Conservation (phyloP, 1,140 invertebrate species). For the Araneus ventricosus region DNA sequence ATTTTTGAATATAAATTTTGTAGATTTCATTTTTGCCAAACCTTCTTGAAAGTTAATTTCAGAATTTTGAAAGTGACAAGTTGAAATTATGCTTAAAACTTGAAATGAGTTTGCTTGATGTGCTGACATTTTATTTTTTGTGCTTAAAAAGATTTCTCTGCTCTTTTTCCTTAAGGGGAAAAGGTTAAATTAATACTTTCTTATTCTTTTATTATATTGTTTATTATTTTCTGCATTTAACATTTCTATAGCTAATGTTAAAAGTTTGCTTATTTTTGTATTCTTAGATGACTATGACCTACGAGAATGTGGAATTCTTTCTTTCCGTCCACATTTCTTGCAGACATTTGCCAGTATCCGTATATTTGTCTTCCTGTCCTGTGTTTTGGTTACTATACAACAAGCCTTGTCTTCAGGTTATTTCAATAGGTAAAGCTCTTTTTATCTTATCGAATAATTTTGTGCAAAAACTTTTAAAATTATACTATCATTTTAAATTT, state of each 20-base stretch:
- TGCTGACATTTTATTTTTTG: too few species aligned
- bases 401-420: slow-evolving; percentile 94
- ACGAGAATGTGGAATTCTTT: slow-evolving; percentile 77
- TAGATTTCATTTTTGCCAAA: too few species aligned
- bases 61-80: too few species aligned
- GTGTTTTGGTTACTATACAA: slow-evolving; percentile 93
- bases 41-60: too few species aligned
- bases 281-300: slow-evolving; percentile 53
- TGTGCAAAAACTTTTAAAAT: not conserved
- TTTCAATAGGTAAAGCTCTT: slow-evolving; percentile 84
- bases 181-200: too few species aligned
- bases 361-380: slow-evolving; percentile 95
- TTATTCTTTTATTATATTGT: too few species aligned
- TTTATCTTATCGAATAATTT: not conserved
- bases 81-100: too few species aligned
- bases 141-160: too few species aligned
- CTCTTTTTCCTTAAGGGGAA: too few species aligned
- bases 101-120: too few species aligned
- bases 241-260: not conserved
- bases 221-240: not conserved
- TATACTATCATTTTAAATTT: too few species aligned
- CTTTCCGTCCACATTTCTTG: slow-evolving; percentile 76
- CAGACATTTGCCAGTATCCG: slow-evolving; percentile 82
- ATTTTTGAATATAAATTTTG: too few species aligned
- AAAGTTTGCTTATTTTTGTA: not conserved